phyloP scores from a whole-genome alignment of 2,113 vertebrate species.

The human region GRCh38 chr2:234659501-234660000 shows the following conservation, averaged over 20 bases:
- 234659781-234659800: neutral
- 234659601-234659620: rapidly evolving
- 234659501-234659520: neutral
- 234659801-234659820: neutral
- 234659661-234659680: neutral
- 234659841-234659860: neutral
- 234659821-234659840: neutral
- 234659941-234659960: neutral
- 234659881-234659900: neutral
- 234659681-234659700: slow-evolving; percentile 52
- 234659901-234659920: neutral
- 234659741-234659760: neutral
- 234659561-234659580: too few relatives aligned
- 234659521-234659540: neutral
- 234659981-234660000: too few relatives aligned
- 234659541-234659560: neutral
- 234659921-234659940: rapidly evolving
- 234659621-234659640: neutral
- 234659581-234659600: neutral
- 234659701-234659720: neutral
- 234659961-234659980: neutral
- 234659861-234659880: neutral
- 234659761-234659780: neutral
- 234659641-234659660: neutral
- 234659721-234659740: slow-evolving; percentile 51